These are phyloP conservation scores for Cheumatopsyche charites DNA, from an alignment of 1,140 invertebrate species.

Conservation along the genomic window DNA sequence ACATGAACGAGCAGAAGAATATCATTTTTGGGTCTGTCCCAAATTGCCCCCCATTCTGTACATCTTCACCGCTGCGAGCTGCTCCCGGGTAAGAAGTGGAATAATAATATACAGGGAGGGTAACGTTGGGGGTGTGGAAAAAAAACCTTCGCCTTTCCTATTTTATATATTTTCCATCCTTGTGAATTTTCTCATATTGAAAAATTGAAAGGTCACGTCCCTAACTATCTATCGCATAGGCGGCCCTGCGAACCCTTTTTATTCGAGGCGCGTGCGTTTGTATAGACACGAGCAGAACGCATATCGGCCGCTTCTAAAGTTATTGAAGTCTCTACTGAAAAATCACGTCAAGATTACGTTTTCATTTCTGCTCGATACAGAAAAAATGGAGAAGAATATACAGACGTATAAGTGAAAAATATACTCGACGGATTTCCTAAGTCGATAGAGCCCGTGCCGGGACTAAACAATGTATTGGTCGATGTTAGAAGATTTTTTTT, in stretches of 20 bases:
- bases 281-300: conserved; percentile 20
- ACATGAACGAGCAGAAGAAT: conserved; percentile 25
- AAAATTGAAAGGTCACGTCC: conserved; percentile 30
- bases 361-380: conserved; percentile 14
- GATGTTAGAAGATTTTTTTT: background rate
- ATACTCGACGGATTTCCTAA: background rate
- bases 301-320: conserved; percentile 13
- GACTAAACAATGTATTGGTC: background rate
- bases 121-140: conserved; percentile 6
- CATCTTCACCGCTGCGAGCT: background rate
- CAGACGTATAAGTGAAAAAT: background rate
- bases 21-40: conserved; percentile 23
- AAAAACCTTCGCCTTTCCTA: conserved; percentile 25
- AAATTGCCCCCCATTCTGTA: conserved; percentile 21
- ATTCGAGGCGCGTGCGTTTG: conserved; percentile 16
- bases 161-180: conserved; percentile 26
- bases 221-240: conserved; percentile 27
- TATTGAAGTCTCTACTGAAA: conserved; percentile 23
- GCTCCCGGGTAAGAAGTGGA: background rate
- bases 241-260: conserved; percentile 19
- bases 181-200: conserved; percentile 30
- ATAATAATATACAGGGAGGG: too few relatives aligned
- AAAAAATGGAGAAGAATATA: background rate
- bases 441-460: too few relatives aligned
- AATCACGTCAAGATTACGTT: conserved; percentile 28